Evolutionary conservation across 2,797 vertebrate genomes (phyloP), one percentile per base, ranked within the genome.

Genomic region (Melanotaenia nigrans): DNA sequence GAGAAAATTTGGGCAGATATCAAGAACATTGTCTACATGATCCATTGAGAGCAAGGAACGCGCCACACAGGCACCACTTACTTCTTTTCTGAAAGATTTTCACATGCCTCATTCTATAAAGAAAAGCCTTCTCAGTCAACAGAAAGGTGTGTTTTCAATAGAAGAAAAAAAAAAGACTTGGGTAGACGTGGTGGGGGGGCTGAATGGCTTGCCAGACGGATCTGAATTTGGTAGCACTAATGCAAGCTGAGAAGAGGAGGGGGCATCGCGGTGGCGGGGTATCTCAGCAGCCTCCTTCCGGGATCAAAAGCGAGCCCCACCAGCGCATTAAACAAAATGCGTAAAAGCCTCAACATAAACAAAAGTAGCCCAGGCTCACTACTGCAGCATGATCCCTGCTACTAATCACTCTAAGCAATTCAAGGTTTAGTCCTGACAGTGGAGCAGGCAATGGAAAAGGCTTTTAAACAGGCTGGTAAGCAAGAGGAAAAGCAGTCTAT

Each of bases 141-240:
- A 93, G 86, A 93, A 94, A 95, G 92, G 92, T 94, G 92, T 92
- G 88, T 87, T 93, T 94, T 94, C 89, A 94, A 92, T 85, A 77
- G 89, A 77, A 22, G 62, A 36, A 38, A 18, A 74, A 75, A 80
- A 57, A 87, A 75, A 64, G 84, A 71, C 64, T 68, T 58, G 79
- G 85, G 81, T 51, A 60, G 78, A 78, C 53, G 78, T 66, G 80
- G 70, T 63, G 58, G 65, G 79, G 69, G 64, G 60, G 61, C 30
- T 89, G 80, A 91, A 92, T 85, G 81, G 85, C 78, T 77, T 72
- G 83, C 86, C 83, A 90, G 90, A 86, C 70, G 83, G 73, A 87
- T 84, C 74, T 85, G 71, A 87, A 91, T 92, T 86, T 76, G 73
- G 77, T 58, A 22, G 68, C 14, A 42, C 70, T 88, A 78, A 85